phyloP scores from a whole-genome alignment of 1,140 invertebrate genomes.

The Musca vetustissima region DNA sequence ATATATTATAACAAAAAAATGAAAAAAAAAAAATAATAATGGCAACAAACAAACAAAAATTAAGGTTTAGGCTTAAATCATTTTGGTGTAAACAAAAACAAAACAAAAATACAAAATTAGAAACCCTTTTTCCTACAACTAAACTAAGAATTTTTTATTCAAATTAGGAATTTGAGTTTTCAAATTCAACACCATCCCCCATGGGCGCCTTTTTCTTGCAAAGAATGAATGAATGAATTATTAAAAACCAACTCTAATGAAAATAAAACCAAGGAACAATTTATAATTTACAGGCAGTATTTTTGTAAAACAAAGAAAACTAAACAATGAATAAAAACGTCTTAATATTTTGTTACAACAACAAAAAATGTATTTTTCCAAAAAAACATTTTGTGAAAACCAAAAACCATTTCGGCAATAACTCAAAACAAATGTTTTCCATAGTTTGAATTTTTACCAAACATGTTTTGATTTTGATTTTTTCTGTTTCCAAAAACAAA shows the following conservation, averaged over 20 bases:
- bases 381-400: slow-evolving; percentile 24
- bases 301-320: slow-evolving; percentile 29
- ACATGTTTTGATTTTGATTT: slow-evolving; percentile 10
- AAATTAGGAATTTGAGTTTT: not conserved
- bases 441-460: slow-evolving; percentile 8
- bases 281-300: slow-evolving; percentile 55
- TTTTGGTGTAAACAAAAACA: slow-evolving; percentile 27
- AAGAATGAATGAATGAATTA: no score
- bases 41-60: slow-evolving; percentile 42
- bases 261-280: slow-evolving; percentile 30
- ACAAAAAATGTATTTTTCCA: slow-evolving; percentile 11
- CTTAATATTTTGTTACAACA: slow-evolving; percentile 29
- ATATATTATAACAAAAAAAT: slow-evolving; percentile 47
- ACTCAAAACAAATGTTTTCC: slow-evolving; percentile 18
- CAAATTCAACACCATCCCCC: no score
- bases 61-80: slow-evolving; percentile 31
- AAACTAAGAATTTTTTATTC: not conserved
- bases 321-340: slow-evolving; percentile 29
- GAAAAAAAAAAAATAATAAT: no score
- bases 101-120: slow-evolving; percentile 29
- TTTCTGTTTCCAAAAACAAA: slow-evolving; percentile 20
- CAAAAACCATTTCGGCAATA: slow-evolving; percentile 24
- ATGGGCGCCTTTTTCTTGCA: slow-evolving; percentile 26
- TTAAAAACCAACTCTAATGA: slow-evolving; percentile 28
- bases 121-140: not conserved